Percentiles rank a stretch among this genome's conserved stretches.
Evolutionary conservation across 2,888 invertebrate species (phyloP).

Genomic region (Hypercompe scribonia): DNA sequence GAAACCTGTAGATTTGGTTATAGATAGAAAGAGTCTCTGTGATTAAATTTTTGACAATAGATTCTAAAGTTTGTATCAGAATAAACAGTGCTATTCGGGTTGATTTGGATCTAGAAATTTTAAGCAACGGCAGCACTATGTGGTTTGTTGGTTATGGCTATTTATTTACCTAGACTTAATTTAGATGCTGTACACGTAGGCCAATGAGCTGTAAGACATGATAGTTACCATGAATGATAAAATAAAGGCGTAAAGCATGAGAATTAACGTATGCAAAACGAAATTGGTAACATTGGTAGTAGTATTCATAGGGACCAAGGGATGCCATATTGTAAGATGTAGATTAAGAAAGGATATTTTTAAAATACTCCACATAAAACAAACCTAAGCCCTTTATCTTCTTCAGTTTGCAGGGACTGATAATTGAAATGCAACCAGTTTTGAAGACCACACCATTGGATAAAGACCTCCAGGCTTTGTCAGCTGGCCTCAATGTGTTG

Average conservation of each 20-base stretch:
- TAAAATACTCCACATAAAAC: not conserved
- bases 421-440: slow-evolving; percentile 77
- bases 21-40: not conserved
- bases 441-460: slow-evolving; percentile 67
- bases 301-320: no score
- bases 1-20: not conserved
- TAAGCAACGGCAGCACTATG: no score
- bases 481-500: slow-evolving; percentile 73
- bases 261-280: no score
- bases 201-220: not conserved
- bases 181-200: no score
- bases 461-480: slow-evolving; percentile 72
- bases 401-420: slow-evolving; percentile 77
- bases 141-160: no score
- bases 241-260: not conserved
- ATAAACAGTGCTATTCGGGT: no score
- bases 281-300: no score
- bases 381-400: not conserved
- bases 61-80: no score
- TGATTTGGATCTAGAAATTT: no score
- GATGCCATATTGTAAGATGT: no score
- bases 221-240: not conserved
- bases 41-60: not conserved
- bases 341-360: not conserved
- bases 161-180: no score